Evolutionary conservation across 2,888 invertebrate species (phyloP).

Genomic region (Drosophila incognita): DNA sequence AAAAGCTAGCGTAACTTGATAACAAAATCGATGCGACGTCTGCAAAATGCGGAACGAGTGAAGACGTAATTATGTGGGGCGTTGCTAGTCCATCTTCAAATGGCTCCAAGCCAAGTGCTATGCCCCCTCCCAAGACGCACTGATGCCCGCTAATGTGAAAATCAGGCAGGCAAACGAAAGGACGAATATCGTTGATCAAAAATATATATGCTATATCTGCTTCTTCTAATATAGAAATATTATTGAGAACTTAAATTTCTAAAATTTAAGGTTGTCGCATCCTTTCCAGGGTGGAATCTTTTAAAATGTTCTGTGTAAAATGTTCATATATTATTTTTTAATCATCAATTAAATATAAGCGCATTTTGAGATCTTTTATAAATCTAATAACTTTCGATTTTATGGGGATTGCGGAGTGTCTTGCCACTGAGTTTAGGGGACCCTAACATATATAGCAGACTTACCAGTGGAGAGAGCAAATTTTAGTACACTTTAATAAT

Average conservation of each 20-base stretch:
- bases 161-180: neutral
- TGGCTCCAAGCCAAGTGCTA: slow-evolving; percentile 9
- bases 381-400: neutral
- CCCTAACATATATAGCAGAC: neutral
- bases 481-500: neutral
- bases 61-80: slow-evolving; percentile 50
- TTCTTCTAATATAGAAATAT: neutral
- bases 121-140: neutral
- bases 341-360: no score
- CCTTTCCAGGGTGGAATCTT: neutral
- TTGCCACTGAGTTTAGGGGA: neutral
- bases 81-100: slow-evolving; percentile 35
- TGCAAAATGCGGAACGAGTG: slow-evolving; percentile 11
- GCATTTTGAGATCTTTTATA: no score
- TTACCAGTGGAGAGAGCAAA: neutral
- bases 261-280: neutral
- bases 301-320: no score
- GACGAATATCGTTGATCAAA: neutral
- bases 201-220: neutral
- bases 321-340: no score
- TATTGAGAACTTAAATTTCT: neutral
- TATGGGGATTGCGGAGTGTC: neutral
- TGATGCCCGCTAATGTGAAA: neutral
- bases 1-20: slow-evolving; percentile 75
- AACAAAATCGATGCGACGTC: slow-evolving; percentile 72